phyloP scores from a whole-genome alignment of 2,797 vertebrate genomes.

The Acipenser ruthenus region DNA sequence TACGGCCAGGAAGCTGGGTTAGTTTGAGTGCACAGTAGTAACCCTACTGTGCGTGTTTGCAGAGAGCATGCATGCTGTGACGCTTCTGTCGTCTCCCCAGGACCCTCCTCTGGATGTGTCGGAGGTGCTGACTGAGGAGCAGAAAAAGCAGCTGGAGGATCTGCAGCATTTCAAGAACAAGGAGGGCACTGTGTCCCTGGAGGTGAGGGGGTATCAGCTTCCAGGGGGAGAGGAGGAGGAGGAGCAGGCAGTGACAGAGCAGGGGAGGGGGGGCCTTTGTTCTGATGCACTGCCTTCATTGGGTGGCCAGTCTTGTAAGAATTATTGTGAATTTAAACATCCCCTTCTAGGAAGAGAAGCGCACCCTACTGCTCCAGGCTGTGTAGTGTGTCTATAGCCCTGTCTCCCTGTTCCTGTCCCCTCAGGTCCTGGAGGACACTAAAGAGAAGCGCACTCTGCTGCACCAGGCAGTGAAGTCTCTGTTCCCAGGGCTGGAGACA shows the following conservation, averaged over 20 bases:
- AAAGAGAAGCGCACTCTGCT: constrained; percentile 90
- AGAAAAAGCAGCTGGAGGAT: constrained; percentile 80
- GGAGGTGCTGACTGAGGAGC: constrained; percentile 75
- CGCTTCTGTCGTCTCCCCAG: constrained; percentile 38
- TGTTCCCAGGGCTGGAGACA: constrained; percentile 90
- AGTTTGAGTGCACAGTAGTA: too few species aligned
- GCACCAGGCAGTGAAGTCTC: constrained; percentile 87
- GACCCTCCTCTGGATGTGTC: constrained; percentile 60
- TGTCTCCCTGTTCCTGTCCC: neutral
- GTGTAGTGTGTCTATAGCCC: constrained; percentile 23
- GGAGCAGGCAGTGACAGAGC: neutral
- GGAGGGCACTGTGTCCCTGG: constrained; percentile 79
- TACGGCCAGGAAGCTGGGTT: too few species aligned
- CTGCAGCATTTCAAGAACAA: constrained; percentile 94
- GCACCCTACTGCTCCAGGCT: constrained; percentile 69
- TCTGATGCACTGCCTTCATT: neutral
- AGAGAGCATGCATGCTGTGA: neutral
- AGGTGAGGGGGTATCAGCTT: constrained; percentile 53
- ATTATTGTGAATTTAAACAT: neutral
- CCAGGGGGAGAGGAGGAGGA: neutral
- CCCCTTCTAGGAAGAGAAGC: constrained; percentile 42
- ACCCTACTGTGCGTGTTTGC: too few species aligned
- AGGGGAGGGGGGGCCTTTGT: too few species aligned
- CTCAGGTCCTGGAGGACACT: constrained; percentile 79
- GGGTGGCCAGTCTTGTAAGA: neutral